Conservation (phyloP, 2,797 vertebrate species). For the Garrulus glandarius region DNA sequence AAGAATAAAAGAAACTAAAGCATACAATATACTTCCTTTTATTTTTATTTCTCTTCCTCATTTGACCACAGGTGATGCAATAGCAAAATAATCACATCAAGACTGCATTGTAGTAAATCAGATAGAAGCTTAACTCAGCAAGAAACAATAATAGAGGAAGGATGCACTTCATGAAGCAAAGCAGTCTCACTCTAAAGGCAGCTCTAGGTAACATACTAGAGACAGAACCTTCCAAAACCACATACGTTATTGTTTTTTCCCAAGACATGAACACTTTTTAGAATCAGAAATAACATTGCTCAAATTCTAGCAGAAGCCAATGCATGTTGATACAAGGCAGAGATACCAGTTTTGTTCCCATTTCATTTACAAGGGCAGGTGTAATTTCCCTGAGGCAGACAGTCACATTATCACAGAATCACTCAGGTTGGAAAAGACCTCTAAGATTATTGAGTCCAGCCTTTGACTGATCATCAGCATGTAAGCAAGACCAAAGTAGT, state of each 20-base stretch:
- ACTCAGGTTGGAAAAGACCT: not conserved
- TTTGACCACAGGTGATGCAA: not conserved
- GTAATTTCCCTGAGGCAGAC: not conserved
- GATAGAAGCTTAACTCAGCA: not conserved
- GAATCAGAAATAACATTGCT: not conserved
- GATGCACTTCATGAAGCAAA: not conserved
- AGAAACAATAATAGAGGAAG: not conserved
- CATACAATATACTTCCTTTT: not conserved
- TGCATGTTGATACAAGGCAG: not conserved
- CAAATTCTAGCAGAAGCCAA: not conserved
- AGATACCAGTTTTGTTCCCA: not conserved
- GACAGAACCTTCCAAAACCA: not conserved
- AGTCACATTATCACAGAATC: not conserved
- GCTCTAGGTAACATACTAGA: not conserved
- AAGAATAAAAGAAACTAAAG: conserved; percentile 12
- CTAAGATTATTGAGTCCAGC: not conserved
- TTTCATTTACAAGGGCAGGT: not conserved
- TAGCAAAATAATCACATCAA: not conserved
- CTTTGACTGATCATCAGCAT: not conserved
- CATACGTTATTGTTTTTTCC: not conserved
- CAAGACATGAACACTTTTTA: not conserved
- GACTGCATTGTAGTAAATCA: not conserved
- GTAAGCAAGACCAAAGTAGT: not conserved
- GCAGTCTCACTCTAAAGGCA: not conserved
- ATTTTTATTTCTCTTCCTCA: not conserved